Evolutionary conservation across 2,113 vertebrate species (phyloP).

Genomic region (Ophiodon elongatus): DNA sequence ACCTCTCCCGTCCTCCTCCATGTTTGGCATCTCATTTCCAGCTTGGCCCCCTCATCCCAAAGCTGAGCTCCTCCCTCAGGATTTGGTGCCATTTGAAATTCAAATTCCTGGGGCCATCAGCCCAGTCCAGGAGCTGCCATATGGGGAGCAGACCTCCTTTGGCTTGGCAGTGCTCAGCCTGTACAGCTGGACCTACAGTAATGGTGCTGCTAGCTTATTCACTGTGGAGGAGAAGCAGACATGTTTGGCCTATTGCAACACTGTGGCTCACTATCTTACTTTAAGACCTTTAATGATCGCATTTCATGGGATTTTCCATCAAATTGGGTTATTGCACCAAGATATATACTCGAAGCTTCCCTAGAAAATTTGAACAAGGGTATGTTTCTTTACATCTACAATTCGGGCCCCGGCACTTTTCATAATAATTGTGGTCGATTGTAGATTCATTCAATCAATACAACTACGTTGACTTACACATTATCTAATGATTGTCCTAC

Average conservation of each 20-base stretch:
- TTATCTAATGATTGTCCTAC: neutral
- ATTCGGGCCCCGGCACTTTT: neutral
- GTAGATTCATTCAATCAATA: neutral
- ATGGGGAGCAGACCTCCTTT: slow-evolving; percentile 69
- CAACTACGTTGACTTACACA: neutral
- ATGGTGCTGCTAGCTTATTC: slow-evolving; percentile 21
- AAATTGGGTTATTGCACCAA: neutral
- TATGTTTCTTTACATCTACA: neutral
- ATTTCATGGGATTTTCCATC: neutral
- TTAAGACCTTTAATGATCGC: neutral
- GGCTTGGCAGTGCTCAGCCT: slow-evolving; percentile 44
- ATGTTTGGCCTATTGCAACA: neutral
- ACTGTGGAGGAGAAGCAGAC: neutral
- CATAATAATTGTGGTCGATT: neutral
- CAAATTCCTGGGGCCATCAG: slow-evolving; percentile 72
- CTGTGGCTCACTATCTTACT: neutral
- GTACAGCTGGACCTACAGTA: slow-evolving; percentile 45
- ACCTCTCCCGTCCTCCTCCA: slow-evolving; percentile 41
- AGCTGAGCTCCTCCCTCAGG: slow-evolving; percentile 72
- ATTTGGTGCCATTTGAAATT: slow-evolving; percentile 76
- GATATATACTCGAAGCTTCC: neutral
- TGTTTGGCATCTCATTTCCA: slow-evolving; percentile 66
- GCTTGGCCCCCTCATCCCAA: slow-evolving; percentile 65
- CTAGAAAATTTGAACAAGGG: neutral
- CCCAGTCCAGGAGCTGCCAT: slow-evolving; percentile 66